phyloP scores from a whole-genome alignment of 2,888 invertebrate genomes.

The Pediacus dermestoides region DNA sequence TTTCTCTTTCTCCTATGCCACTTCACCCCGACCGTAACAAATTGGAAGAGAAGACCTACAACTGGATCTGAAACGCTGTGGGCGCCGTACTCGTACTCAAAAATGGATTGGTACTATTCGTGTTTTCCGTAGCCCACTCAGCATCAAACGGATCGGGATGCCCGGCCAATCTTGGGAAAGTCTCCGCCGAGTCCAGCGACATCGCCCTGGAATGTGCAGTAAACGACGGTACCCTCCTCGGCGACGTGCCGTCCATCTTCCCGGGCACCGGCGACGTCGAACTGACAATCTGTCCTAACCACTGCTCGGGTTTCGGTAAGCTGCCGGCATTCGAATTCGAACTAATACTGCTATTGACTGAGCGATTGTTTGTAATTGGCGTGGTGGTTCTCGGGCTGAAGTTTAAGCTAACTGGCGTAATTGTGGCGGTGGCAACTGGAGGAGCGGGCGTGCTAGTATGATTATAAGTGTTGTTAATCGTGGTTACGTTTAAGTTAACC shows the following conservation, averaged over 20 bases:
- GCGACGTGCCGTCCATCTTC: constrained; percentile 47
- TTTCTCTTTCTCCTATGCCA: too few relatives aligned
- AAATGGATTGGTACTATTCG: constrained; percentile 61
- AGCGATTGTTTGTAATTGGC: constrained; percentile 17
- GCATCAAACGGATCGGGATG: constrained; percentile 75
- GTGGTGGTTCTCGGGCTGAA: constrained; percentile 29
- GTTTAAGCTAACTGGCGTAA: constrained; percentile 37
- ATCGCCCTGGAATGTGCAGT: constrained; percentile 53
- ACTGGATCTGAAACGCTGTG: constrained; percentile 60
- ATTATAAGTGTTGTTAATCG: constrained; percentile 41
- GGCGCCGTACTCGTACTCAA: constrained; percentile 52
- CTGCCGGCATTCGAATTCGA: constrained; percentile 30
- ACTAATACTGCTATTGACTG: constrained; percentile 23
- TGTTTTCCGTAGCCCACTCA: constrained; percentile 65
- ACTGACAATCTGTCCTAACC: constrained; percentile 72
- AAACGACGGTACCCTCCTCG: constrained; percentile 55
- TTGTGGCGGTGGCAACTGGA: constrained; percentile 28
- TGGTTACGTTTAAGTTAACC: constrained; percentile 43
- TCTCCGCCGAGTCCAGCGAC: constrained; percentile 52
- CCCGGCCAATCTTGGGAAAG: constrained; percentile 29
- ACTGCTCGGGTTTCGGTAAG: constrained; percentile 78
- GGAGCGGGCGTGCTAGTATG: constrained; percentile 36
- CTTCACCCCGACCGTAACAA: too few relatives aligned
- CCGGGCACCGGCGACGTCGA: constrained; percentile 50
- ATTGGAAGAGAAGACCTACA: constrained; percentile 51